Evolutionary conservation across 2,113 vertebrate species (phyloP).

Genomic region (Bagarius yarrelli): DNA sequence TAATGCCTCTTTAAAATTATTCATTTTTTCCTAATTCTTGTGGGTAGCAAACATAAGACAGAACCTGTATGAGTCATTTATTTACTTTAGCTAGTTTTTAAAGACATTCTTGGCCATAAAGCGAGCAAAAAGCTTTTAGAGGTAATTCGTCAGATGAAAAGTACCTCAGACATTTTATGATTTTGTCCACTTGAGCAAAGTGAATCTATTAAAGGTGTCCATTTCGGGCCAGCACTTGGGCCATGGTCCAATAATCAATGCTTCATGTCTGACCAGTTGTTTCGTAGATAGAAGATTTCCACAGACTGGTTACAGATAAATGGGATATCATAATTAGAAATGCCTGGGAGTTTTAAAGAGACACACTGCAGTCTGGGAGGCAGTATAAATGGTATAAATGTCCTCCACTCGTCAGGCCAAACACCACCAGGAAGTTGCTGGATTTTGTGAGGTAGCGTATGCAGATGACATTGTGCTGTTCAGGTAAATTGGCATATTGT

Average conservation of each 20-base stretch:
- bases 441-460: not conserved
- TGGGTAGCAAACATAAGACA: not conserved
- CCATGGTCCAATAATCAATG: not conserved
- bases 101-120: not conserved
- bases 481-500: not conserved
- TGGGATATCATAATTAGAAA: not conserved
- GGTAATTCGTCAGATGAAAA: slow-evolving; percentile 35
- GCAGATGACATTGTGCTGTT: not conserved
- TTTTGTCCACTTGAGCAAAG: slow-evolving; percentile 12
- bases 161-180: slow-evolving; percentile 10
- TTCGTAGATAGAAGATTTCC: not conserved
- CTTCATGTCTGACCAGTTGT: not conserved
- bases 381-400: not conserved
- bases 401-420: not conserved
- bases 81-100: not conserved
- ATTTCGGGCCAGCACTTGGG: slow-evolving; percentile 3
- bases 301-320: not conserved
- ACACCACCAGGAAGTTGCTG: not conserved
- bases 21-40: not conserved
- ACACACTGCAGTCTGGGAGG: not conserved
- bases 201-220: not conserved
- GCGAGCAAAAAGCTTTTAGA: slow-evolving; percentile 25
- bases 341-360: not conserved
- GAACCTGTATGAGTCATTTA: not conserved
- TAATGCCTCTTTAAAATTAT: not conserved